phyloP scores from a whole-genome alignment of 35 echinoderm and acorn worm genomes.

The Heliocidaris erythrogramma region DNA sequence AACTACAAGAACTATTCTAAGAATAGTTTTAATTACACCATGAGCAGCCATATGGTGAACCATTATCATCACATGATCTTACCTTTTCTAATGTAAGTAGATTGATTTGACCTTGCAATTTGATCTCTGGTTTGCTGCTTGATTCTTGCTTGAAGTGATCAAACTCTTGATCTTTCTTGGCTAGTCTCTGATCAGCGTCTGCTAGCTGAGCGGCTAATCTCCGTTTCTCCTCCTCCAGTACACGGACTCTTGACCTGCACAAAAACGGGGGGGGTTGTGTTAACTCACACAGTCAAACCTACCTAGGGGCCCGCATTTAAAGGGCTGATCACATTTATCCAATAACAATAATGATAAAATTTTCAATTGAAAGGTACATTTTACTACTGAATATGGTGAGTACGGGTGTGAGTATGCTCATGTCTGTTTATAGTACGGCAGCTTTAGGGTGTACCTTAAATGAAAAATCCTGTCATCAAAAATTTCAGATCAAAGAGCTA shows the following conservation, averaged over 20 bases:
- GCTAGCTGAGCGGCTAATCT: conserved; percentile 53
- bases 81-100: conserved; percentile 95
- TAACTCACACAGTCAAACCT: not conserved
- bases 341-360: no score
- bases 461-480: no score
- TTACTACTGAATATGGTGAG: no score
- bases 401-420: no score
- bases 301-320: no score
- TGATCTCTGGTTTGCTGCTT: conserved; percentile 84
- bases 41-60: no score
- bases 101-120: conserved; percentile 89
- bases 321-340: no score
- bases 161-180: conserved; percentile 83
- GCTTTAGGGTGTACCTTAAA: no score
- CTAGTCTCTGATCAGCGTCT: conserved; percentile 56
- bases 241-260: conserved; percentile 65
- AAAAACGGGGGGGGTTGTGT: not conserved
- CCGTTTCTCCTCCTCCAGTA: conserved; percentile 76
- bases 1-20: no score
- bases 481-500: not conserved
- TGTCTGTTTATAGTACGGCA: no score
- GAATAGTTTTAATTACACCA: no score
- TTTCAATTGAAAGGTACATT: no score
- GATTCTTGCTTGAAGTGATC: conserved; percentile 66
- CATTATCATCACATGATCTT: not conserved